A percentile compares a stretch with the other conserved stretches of the same genome.
Conservation (phyloP, 1,140 invertebrate species). For the Drosophila leontia region DNA sequence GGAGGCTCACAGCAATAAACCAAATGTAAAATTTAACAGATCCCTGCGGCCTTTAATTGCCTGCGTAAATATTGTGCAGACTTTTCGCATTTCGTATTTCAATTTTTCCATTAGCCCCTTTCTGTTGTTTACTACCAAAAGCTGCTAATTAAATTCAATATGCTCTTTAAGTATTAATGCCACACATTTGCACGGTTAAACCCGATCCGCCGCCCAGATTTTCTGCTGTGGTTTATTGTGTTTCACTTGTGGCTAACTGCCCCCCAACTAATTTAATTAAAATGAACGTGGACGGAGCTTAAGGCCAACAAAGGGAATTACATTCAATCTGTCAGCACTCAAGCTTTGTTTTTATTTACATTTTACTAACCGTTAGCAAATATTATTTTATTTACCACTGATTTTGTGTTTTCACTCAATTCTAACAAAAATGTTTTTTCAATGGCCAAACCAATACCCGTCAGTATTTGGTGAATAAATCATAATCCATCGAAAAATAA, state of each 20-base stretch:
- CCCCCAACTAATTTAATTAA: slow-evolving; percentile 65
- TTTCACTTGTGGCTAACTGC: slow-evolving; percentile 40
- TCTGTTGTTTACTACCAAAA: slow-evolving; percentile 7
- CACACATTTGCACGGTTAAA: slow-evolving; percentile 54
- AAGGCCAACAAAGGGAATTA: slow-evolving; percentile 50
- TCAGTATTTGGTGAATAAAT: slow-evolving; percentile 31
- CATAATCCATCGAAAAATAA: slow-evolving; percentile 23
- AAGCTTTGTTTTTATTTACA: slow-evolving; percentile 35
- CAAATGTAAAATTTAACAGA: neutral
- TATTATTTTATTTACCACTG: slow-evolving; percentile 32
- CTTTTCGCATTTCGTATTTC: slow-evolving; percentile 8
- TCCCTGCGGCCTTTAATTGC: slow-evolving; percentile 36
- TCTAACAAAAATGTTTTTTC: slow-evolving; percentile 22
- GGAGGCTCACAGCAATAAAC: too few species aligned
- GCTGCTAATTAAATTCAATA: slow-evolving; percentile 67
- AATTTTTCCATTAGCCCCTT: slow-evolving; percentile 23
- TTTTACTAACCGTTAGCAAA: slow-evolving; percentile 37
- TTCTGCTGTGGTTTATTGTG: slow-evolving; percentile 49
- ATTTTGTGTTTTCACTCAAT: slow-evolving; percentile 9
- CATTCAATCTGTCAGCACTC: slow-evolving; percentile 41
- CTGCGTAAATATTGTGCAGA: slow-evolving; percentile 31
- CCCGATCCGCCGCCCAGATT: slow-evolving; percentile 20
- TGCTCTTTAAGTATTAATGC: slow-evolving; percentile 67
- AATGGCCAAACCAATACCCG: slow-evolving; percentile 21
- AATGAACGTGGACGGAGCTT: slow-evolving; percentile 29